Evolutionary conservation across 2,797 vertebrate species (phyloP).

Genomic region (Sebastes iracundus): DNA sequence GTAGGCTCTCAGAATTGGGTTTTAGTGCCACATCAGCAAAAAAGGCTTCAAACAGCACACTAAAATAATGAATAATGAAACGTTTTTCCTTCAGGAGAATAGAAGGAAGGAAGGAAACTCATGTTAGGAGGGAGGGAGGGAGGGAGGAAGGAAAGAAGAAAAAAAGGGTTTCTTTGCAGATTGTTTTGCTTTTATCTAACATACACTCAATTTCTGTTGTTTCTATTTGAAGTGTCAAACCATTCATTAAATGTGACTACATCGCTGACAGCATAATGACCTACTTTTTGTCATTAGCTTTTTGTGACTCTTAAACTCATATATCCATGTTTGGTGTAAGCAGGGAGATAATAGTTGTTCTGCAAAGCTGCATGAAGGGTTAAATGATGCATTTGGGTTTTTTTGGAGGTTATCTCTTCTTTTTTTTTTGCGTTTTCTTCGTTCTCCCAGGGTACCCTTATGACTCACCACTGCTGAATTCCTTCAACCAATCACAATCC

Average conservation of each 20-base stretch:
- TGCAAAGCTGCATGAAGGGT: background rate
- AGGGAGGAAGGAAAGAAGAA: background rate
- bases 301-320: background rate
- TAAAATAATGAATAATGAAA: conserved; percentile 20
- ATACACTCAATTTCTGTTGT: background rate
- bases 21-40: conserved; percentile 32
- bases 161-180: conserved; percentile 14
- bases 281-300: conserved; percentile 35
- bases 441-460: conserved; percentile 47
- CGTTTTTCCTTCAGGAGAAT: conserved; percentile 10
- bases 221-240: conserved; percentile 15
- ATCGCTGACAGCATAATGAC: conserved; percentile 25
- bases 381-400: background rate
- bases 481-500: conserved; percentile 66
- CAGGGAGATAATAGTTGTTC: background rate
- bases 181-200: conserved; percentile 17
- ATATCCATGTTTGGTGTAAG: background rate
- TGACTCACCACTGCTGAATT: conserved; percentile 82
- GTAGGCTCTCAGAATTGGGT: background rate
- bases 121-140: background rate
- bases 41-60: background rate
- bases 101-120: conserved; percentile 15
- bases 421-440: background rate
- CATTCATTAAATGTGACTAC: conserved; percentile 11
- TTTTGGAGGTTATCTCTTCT: conserved; percentile 23